Evolutionary conservation across 1,140 invertebrate genomes (phyloP).

Genomic region (Pachyrhynchus sulphureomaculatus): DNA sequence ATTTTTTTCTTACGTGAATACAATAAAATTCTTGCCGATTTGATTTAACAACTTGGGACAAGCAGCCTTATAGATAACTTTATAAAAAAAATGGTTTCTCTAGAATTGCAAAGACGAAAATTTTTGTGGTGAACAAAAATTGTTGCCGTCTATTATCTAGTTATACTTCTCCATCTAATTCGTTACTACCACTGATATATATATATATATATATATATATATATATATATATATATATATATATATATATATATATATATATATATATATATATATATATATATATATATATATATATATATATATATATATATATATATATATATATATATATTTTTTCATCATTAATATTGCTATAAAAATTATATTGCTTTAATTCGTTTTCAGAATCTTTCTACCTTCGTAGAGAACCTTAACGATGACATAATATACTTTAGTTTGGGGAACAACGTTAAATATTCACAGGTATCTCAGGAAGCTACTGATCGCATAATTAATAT

Average conservation of each 20-base stretch:
- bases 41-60: no score
- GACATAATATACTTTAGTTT: slow-evolving; percentile 62
- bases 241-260: slow-evolving; percentile 9
- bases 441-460: slow-evolving; percentile 58
- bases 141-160: no score
- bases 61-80: no score
- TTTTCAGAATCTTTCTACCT: slow-evolving; percentile 50
- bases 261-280: slow-evolving; percentile 9
- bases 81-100: no score
- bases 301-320: slow-evolving; percentile 9
- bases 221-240: slow-evolving; percentile 1
- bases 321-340: background rate
- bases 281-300: slow-evolving; percentile 9
- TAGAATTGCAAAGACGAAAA: no score
- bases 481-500: slow-evolving; percentile 54
- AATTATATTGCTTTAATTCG: background rate
- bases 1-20: no score
- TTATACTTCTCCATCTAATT: no score
- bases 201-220: background rate
- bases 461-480: slow-evolving; percentile 54
- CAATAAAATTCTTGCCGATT: no score
- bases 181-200: no score
- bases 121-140: no score
- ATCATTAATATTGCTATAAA: background rate
- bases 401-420: slow-evolving; percentile 51